Evolutionary conservation across 2,113 vertebrate genomes (phyloP).

Genomic region (Vimba vimba): DNA sequence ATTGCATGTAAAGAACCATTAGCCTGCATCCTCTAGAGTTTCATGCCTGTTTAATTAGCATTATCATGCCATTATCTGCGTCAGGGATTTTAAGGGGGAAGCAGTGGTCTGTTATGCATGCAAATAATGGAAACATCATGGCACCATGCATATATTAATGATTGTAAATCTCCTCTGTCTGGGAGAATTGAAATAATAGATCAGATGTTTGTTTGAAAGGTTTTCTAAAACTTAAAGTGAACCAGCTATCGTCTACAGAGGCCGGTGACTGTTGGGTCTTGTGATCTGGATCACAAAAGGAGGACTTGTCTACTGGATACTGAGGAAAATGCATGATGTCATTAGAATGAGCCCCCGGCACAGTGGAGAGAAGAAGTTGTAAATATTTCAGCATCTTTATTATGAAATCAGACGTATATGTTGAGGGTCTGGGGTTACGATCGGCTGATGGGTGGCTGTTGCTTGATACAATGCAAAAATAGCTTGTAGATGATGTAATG

Average conservation of each 20-base stretch:
- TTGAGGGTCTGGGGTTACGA: background rate
- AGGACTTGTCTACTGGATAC: slow-evolving; percentile 41
- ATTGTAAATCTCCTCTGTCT: background rate
- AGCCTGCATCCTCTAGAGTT: no score
- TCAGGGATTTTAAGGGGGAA: background rate
- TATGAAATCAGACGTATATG: background rate
- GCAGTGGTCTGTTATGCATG: background rate
- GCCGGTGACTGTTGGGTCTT: slow-evolving; percentile 42
- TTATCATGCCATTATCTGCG: background rate
- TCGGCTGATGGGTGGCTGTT: no score
- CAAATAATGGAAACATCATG: background rate
- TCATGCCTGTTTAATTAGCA: background rate
- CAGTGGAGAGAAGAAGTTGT: slow-evolving; percentile 14
- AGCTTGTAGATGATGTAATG: no score
- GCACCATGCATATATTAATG: background rate
- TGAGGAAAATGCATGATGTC: slow-evolving; percentile 39
- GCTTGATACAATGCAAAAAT: no score
- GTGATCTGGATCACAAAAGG: slow-evolving; percentile 55
- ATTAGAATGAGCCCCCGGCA: slow-evolving; percentile 37
- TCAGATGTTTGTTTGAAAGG: slow-evolving; percentile 8
- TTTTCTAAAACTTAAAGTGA: background rate
- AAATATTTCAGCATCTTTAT: slow-evolving; percentile 27
- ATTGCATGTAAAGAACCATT: no score
- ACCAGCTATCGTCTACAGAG: background rate
- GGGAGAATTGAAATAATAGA: background rate